Evolutionary conservation across 2,797 vertebrate genomes (phyloP), one percentile per base, ranked within the genome.

Genomic region (Callimico goeldii): DNA sequence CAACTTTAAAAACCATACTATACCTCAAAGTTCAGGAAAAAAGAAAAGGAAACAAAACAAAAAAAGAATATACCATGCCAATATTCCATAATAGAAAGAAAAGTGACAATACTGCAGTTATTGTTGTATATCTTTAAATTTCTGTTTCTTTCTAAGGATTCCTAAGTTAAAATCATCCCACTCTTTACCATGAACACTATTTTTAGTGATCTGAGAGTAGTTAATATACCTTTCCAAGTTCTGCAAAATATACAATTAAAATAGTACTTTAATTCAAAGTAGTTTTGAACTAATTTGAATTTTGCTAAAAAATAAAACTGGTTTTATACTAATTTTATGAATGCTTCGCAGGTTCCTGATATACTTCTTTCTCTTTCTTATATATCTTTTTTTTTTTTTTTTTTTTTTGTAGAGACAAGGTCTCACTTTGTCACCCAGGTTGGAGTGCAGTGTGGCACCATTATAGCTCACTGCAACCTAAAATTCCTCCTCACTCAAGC

Each of bases 181-280:
- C 1, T 81, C 36, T 95, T 97, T 95, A 79, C 76, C 95, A 83
- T 88, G 90, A 96, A 2, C 43, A 0, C 24, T 94, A 8, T 15
- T 88, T 90, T 55, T 55, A 67, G n/a, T 96, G 22, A 79, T 85
- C 58, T 96, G 57, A 26, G 30, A 41, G 55, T 73, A 1, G 75
- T 96, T 75, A 97, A 97, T 97, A 43, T 0, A 55, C 83, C 73
- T 82, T 1, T 90, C 64, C 17, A 76, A 30, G 30, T 97, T 97
- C 90, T 87, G 43, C 75, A 95, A 95, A 7, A 41, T 67, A 95
- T 58, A 90, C 52, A 55, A 55, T 55, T 14, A 98, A 97, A 95
- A 97, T 77, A 1, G n/a, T 4, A 10, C 96, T 96, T 98, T 96
- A 91, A 84, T 95, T 98, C 58, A 96, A 96, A 90, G 2, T 85